Evolutionary conservation across 2,797 vertebrate species (phyloP).

Genomic region (Urocyon cinereoargenteus): DNA sequence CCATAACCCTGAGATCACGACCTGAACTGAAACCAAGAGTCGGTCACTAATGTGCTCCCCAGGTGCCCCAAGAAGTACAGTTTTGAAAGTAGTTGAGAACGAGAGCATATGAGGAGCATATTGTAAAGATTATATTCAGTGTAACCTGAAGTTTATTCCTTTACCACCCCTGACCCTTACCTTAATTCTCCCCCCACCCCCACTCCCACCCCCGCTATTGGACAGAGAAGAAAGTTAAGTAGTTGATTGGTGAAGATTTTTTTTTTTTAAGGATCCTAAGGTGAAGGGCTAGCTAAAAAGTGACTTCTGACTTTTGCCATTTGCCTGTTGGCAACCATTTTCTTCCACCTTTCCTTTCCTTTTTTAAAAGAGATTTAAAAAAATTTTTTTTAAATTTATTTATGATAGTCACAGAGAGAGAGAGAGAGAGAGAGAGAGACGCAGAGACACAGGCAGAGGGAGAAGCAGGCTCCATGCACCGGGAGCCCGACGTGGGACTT

Average conservation of each 20-base stretch:
- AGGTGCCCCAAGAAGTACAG: not conserved
- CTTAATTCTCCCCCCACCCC: not conserved
- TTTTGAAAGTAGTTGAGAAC: slow-evolving; percentile 10
- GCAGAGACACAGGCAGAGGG: no score
- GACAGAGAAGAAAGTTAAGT: not conserved
- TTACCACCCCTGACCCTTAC: not conserved
- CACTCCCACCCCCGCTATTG: not conserved
- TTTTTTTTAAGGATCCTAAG: not conserved
- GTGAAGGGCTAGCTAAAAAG: not conserved
- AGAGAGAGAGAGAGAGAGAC: no score
- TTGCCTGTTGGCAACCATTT: slow-evolving; percentile 1
- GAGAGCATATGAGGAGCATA: not conserved
- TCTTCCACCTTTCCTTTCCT: not conserved
- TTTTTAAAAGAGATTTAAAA: no score
- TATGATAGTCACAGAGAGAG: no score
- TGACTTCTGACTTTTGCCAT: not conserved
- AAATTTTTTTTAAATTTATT: no score
- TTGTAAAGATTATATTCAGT: not conserved
- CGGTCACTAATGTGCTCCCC: not conserved
- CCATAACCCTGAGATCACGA: not conserved
- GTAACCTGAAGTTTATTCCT: not conserved
- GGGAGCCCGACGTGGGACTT: no score
- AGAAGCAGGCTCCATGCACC: no score
- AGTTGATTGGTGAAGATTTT: not conserved
- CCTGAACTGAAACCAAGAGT: not conserved